A percentile compares a stretch with the other conserved stretches of the same genome.
phyloP scores from a whole-genome alignment of 2,797 vertebrate genomes.

The Nasua narica region DNA sequence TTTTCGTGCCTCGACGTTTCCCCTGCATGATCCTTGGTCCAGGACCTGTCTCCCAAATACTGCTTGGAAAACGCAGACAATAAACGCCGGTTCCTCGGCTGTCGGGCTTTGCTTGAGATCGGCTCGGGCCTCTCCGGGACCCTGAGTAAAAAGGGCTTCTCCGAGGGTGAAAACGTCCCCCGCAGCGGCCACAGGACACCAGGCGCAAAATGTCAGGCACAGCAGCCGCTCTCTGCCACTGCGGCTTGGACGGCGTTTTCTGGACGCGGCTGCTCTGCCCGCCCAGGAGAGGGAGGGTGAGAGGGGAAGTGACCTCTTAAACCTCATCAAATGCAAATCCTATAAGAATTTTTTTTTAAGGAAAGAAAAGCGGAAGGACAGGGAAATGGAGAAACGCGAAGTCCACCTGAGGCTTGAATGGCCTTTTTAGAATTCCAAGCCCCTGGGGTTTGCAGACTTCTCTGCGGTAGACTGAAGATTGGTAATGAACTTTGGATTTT shows the following conservation, averaged over 20 bases:
- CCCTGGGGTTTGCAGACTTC: neutral
- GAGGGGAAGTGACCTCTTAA: conserved; percentile 42
- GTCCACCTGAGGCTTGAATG: conserved; percentile 34
- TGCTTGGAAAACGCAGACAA: neutral
- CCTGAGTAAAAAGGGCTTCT: too few relatives aligned
- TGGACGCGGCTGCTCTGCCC: neutral
- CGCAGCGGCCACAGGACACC: neutral
- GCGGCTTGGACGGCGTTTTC: too few relatives aligned
- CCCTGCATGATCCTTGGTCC: neutral
- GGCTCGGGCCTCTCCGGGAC: neutral
- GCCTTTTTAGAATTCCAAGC: neutral
- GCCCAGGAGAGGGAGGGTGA: neutral
- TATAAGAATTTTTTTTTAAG: neutral
- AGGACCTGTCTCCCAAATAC: neutral
- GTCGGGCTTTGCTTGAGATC: neutral
- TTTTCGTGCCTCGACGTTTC: neutral
- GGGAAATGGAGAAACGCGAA: conserved; percentile 6
- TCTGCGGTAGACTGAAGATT: neutral
- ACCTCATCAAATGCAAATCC: conserved; percentile 37
- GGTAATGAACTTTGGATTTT: neutral
- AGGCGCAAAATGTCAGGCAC: neutral
- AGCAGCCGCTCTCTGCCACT: fast-evolving
- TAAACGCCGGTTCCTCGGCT: neutral
- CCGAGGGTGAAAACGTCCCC: fast-evolving
- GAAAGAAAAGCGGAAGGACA: conserved; percentile 8